Evolutionary conservation across 2,113 vertebrate genomes (phyloP), one percentile per base, ranked within the genome.

Genomic region (Protobothrops mucrosquamatus): DNA sequence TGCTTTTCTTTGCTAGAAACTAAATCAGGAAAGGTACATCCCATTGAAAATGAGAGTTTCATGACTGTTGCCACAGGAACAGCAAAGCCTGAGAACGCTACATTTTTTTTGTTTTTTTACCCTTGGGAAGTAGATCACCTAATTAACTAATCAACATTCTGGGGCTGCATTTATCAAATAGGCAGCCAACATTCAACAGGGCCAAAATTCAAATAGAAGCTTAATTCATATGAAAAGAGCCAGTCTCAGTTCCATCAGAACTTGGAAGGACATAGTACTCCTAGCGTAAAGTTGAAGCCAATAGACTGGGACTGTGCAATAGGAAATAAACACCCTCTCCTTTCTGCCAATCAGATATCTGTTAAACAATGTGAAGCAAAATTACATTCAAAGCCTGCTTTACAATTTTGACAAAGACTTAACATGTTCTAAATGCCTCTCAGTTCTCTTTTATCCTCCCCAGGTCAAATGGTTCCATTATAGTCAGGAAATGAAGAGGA

Each of bases 131-230:
- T 91, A 94, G 43, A 87, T 81, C 93, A 97, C 94, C 93, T 96
- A 96, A 97, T 97, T 96, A 96, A 93, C 95, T 96, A 93, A n/a
- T 97, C 94, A 96, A 56, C 96, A 94, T 96, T 96, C 95, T 81
- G 93, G 26, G 94, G 91, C 94, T 93, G 93, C 57, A 93, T 92
- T 95, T 91, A 91, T 94, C 55, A 97, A 97, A 94, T 94, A 94
- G 96, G 94, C 95, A 96, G 95, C 95, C 96, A 97, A 46, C 92
- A 94, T 92, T 2, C 29, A 91, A 93, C 92, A 87, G 95, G 95
- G 94, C 95, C 96, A 96, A 95, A 93, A 95, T 91, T 96, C 93
- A 96, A 96, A 96, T 93, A 97, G 95, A 94, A 96, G 93, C 88
- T 46, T 94, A 11, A 95, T 95, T 97, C 95, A 96, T 91, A 93